Conservation (phyloP, 2,797 vertebrate species). For the Enteromius thamalakanensis region DNA sequence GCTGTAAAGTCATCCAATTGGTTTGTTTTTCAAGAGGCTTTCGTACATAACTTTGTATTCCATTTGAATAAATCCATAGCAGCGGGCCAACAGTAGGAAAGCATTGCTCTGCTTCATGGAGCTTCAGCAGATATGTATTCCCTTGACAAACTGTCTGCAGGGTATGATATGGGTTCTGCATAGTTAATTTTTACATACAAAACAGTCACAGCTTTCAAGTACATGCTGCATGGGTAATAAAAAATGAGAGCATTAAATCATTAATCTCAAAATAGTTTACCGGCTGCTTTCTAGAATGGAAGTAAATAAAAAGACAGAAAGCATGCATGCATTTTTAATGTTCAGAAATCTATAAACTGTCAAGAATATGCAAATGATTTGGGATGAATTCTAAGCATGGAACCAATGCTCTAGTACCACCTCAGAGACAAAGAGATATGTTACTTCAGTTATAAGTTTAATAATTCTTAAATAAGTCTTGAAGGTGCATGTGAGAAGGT, state of each 20-base stretch:
- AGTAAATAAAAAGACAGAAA: neutral
- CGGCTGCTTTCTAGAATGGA: neutral
- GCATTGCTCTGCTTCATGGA: slow-evolving; percentile 30
- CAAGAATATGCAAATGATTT: slow-evolving; percentile 4
- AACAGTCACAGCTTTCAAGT: slow-evolving; percentile 13
- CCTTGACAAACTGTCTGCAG: slow-evolving; percentile 40
- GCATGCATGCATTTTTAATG: slow-evolving; percentile 15
- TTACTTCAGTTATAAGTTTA: neutral
- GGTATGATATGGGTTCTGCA: slow-evolving; percentile 25
- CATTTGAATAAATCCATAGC: slow-evolving; percentile 37
- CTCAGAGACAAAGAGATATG: neutral
- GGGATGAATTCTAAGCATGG: neutral
- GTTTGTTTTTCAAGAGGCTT: slow-evolving; percentile 32
- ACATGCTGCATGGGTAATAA: slow-evolving; percentile 17
- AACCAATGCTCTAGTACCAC: neutral
- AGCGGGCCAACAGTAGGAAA: slow-evolving; percentile 6
- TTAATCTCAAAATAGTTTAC: neutral
- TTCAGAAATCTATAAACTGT: neutral
- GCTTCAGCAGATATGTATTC: slow-evolving; percentile 25
- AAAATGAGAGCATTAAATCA: slow-evolving; percentile 7
- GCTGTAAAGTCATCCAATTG: slow-evolving; percentile 28
- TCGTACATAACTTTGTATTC: slow-evolving; percentile 34
- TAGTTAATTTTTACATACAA: slow-evolving; percentile 35
- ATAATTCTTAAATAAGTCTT: slow-evolving; percentile 4
- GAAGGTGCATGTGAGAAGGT: neutral